phyloP scores from a whole-genome alignment of 2,797 vertebrate species.

The Ctenopoma multispine region DNA sequence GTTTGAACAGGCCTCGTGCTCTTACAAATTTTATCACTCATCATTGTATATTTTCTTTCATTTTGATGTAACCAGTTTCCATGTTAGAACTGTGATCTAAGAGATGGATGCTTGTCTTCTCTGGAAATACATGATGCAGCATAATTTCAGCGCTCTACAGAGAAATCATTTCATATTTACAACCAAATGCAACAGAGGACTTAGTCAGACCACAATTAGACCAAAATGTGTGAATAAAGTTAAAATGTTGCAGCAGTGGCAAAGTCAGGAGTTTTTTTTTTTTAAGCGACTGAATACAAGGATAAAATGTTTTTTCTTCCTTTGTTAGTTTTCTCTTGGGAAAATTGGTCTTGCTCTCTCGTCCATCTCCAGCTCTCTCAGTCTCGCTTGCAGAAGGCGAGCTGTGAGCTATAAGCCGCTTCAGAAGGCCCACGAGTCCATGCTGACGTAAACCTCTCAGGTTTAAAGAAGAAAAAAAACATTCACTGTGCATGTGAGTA shows the following conservation, averaged over 20 bases:
- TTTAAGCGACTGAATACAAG: conserved; percentile 19
- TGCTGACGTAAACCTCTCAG: conserved; percentile 74
- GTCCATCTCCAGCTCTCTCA: conserved; percentile 44
- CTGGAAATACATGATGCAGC: conserved; percentile 15
- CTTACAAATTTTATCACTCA: not conserved
- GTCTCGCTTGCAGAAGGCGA: conserved; percentile 36
- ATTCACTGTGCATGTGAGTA: conserved; percentile 32
- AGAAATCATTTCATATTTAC: conserved; percentile 6
- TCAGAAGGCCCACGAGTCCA: conserved; percentile 51
- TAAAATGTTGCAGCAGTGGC: conserved; percentile 5
- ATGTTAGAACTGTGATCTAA: not conserved
- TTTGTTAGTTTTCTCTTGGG: conserved; percentile 54
- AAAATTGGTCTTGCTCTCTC: conserved; percentile 36
- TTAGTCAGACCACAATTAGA: conserved; percentile 2
- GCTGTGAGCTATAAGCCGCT: conserved; percentile 39
- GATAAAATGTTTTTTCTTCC: conserved; percentile 11
- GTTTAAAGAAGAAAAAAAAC: too few species aligned
- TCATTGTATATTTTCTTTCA: not conserved
- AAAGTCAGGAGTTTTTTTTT: conserved; percentile 28
- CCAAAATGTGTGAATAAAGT: conserved; percentile 7
- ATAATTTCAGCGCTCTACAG: conserved; percentile 13
- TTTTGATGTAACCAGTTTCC: conserved; percentile 2
- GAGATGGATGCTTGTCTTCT: not conserved
- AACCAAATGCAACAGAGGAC: conserved; percentile 4
- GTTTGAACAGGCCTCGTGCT: not conserved